These are phyloP conservation scores for Sylvicapra grimmia DNA, from an alignment of 2,113 vertebrate species.

Conservation along the genomic window DNA sequence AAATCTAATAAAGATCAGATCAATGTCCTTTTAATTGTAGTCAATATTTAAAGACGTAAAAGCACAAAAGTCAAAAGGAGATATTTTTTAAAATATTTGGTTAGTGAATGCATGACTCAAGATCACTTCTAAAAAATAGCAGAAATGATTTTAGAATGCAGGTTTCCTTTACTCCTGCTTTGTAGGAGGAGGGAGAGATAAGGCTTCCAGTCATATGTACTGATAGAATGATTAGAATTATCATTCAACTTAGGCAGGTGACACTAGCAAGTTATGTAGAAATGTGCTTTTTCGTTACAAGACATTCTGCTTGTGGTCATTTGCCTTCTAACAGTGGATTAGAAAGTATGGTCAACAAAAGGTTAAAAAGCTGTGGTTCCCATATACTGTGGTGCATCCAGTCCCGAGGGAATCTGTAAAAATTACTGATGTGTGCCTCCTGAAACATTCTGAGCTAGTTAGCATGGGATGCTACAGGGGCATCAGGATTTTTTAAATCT, in stretches of 20 bases:
- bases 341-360: background rate
- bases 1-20: background rate
- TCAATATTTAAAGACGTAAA: background rate
- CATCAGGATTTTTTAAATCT: background rate
- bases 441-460: background rate
- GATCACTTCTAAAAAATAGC: background rate
- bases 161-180: background rate
- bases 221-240: background rate
- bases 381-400: background rate
- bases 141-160: background rate
- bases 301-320: background rate
- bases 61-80: background rate
- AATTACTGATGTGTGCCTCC: background rate
- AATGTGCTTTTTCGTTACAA: background rate
- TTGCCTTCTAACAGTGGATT: background rate
- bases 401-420: background rate
- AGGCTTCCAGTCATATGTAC: background rate
- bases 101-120: background rate
- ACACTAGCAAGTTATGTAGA: background rate
- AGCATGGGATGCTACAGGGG: background rate
- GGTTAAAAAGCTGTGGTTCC: background rate
- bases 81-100: background rate
- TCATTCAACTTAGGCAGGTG: background rate
- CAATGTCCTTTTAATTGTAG: background rate
- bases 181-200: background rate